phyloP scores from a whole-genome alignment of 2,113 vertebrate species.

The Pluvialis apricaria region DNA sequence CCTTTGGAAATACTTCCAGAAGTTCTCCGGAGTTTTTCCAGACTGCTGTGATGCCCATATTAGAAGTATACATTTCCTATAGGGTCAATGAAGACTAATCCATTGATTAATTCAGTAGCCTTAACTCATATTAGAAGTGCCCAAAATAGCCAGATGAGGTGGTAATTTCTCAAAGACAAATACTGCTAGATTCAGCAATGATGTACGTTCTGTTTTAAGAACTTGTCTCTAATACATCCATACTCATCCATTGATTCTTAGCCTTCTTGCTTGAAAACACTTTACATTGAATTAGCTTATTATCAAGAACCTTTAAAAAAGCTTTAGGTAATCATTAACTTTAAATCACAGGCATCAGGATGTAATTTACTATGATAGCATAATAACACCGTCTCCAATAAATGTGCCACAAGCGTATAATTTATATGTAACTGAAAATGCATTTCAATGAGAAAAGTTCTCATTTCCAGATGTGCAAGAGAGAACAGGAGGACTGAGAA shows the following conservation, averaged over 20 bases:
- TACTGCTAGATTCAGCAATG: neutral
- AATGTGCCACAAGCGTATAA: neutral
- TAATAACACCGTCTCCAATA: slow-evolving; percentile 22
- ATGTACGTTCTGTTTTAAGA: neutral
- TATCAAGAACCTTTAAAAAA: slow-evolving; percentile 20
- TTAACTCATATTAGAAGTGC: neutral
- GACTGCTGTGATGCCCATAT: neutral
- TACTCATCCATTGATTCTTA: neutral
- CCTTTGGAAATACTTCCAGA: neutral
- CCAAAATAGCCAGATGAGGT: neutral
- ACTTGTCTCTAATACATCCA: neutral
- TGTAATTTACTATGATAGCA: slow-evolving; percentile 5
- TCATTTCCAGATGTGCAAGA: neutral
- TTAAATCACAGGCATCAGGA: slow-evolving; percentile 21
- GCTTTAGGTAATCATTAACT: slow-evolving; percentile 25
- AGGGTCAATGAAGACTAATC: neutral
- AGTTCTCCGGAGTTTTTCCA: neutral
- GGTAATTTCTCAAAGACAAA: neutral
- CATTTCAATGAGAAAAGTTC: neutral
- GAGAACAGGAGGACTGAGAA: neutral
- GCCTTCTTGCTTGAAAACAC: neutral
- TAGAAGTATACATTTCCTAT: neutral
- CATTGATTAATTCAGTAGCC: neutral
- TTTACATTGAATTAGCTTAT: neutral
- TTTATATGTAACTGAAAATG: slow-evolving; percentile 4